These are phyloP conservation scores for Lumbricus terrestris DNA, from an alignment of 2,888 invertebrate genomes.

Conservation along the genomic window DNA sequence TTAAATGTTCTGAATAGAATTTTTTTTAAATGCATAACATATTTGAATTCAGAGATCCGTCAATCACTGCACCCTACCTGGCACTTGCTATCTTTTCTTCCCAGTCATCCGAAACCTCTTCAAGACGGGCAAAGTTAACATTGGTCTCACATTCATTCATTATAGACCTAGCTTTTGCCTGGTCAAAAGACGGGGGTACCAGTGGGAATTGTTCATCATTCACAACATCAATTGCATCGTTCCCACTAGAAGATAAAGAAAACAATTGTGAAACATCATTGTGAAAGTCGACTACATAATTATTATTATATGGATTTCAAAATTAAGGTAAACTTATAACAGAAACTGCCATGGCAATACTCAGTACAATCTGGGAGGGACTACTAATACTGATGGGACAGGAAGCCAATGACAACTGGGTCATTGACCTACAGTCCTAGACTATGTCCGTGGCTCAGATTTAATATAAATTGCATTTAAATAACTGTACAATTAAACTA, in stretches of 20 bases:
- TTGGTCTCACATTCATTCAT: slow-evolving; percentile 74
- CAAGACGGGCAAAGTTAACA: slow-evolving; percentile 66
- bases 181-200: slow-evolving; percentile 64
- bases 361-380: background rate
- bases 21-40: background rate
- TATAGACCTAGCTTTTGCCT: slow-evolving; percentile 65
- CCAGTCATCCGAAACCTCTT: slow-evolving; percentile 68
- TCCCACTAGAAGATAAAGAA: slow-evolving; percentile 7
- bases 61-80: background rate
- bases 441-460: too few relatives aligned
- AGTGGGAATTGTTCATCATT: slow-evolving; percentile 44
- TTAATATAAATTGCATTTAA: too few relatives aligned
- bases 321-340: background rate
- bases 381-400: too few relatives aligned
- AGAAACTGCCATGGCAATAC: background rate
- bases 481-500: background rate
- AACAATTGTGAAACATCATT: background rate
- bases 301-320: background rate
- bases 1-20: background rate
- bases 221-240: slow-evolving; percentile 48
- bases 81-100: slow-evolving; percentile 69
- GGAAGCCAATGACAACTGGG: too few relatives aligned
- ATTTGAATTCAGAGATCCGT: background rate
- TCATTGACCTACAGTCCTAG: too few relatives aligned
- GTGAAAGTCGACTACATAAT: too few relatives aligned